A percentile compares a stretch with the other conserved stretches of the same genome.
Conservation (phyloP, 1,140 invertebrate genomes). For the Lineus longissimus region DNA sequence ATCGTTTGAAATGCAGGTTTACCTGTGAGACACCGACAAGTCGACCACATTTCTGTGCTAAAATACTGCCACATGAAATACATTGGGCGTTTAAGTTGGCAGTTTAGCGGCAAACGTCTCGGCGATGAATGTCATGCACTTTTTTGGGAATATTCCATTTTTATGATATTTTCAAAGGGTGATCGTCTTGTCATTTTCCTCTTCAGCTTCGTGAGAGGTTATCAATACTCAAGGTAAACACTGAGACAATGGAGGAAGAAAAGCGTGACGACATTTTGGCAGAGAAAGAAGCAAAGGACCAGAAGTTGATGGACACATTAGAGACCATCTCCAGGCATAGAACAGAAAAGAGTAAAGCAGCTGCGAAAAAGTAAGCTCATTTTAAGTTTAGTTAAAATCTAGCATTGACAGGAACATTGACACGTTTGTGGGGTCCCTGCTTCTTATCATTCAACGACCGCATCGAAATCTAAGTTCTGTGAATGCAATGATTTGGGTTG, state of each 20-base stretch:
- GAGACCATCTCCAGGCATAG: conserved; percentile 47
- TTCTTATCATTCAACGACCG: too few relatives aligned
- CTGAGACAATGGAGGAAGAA: conserved; percentile 43
- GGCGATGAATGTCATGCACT: neutral
- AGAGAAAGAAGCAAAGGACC: conserved; percentile 49
- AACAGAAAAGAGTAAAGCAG: conserved; percentile 42
- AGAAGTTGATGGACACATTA: conserved; percentile 44
- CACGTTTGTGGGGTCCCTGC: neutral
- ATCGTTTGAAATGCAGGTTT: neutral
- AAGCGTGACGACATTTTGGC: conserved; percentile 49
- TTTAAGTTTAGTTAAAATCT: neutral
- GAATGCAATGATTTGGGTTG: too few relatives aligned
- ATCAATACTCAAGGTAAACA: conserved; percentile 35
- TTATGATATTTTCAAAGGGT: neutral
- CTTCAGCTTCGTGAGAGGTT: conserved; percentile 49
- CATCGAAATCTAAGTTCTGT: too few relatives aligned
- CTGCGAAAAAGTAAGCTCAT: conserved; percentile 40
- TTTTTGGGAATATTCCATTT: conserved; percentile 8
- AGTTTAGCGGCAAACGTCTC: too few relatives aligned
- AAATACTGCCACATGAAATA: too few relatives aligned
- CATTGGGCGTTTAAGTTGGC: too few relatives aligned
- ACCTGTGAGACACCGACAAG: neutral
- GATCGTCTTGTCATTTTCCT: neutral
- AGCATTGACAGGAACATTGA: neutral
- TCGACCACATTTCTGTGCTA: neutral